Evolutionary conservation across 2,113 vertebrate genomes (phyloP), one percentile per base, ranked within the genome.

Genomic region (Gobius niger): DNA sequence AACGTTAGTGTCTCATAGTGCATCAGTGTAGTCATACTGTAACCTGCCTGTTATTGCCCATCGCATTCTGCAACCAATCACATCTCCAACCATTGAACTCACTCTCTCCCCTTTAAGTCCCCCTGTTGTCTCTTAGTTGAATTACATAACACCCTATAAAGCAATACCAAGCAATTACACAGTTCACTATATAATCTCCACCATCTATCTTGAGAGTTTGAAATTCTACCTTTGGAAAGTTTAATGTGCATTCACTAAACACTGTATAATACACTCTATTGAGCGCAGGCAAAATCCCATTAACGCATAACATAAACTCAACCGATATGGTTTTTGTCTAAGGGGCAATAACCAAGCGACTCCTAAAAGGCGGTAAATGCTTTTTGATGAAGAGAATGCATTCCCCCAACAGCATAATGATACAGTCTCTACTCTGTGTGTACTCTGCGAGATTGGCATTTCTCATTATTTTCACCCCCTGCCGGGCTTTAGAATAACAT

Each of bases 391-490:
- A 70, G 52, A 59, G 57, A 44, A 41, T 14, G 8, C 16, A 53
- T 57, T 59, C 74, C 53, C 46, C 65, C 16, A 69, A 73, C 24
- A 77, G 61, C 34, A 51, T 67, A 42, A 69, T n/a, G 18, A 68
- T 19, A 54, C 15, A 41, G 64, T n/a, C 57, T 63, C 47, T 67
- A 71, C 41, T 73, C 46, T 15, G 57, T 0, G 14, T 47, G 63
- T 18, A 19, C 67, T 65, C 47, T 0, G 15, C 6, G 11, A 57
- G 24, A 57, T 57, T 40, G 54, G 54, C 64, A 4, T 7, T 14
- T 73, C 83, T 87, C 75, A 72, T 87, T 79, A 82, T 77, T 80
- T 75, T 56, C 16, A 9, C 66, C 67, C 24, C 73, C 75, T 49
- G 75, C 65, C 74, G 83, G 60, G 62, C 59, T 52, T n/a, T 46